These are phyloP conservation scores for Phaenicophaeus curvirostris DNA, from an alignment of 2,797 vertebrate species.

Conservation along the genomic window DNA sequence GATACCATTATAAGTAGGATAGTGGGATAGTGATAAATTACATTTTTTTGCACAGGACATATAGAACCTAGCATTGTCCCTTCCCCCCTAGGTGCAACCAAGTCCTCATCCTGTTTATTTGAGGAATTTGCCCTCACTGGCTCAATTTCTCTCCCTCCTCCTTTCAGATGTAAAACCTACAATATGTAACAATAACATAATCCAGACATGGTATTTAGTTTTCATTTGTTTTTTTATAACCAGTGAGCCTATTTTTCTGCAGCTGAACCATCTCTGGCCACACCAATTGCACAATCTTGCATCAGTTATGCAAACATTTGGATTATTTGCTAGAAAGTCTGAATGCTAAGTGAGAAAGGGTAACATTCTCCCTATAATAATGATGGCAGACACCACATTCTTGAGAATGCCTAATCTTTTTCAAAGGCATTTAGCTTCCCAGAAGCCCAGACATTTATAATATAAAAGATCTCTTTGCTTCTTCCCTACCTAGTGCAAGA, in stretches of 20 bases:
- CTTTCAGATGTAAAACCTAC: neutral
- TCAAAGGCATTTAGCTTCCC: neutral
- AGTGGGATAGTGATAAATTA: neutral
- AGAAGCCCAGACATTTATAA: neutral
- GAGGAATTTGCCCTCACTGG: neutral
- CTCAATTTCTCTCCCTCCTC: neutral
- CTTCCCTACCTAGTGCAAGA: neutral
- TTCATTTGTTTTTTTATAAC: neutral
- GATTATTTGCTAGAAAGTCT: neutral
- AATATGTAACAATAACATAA: neutral
- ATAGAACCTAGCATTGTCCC: neutral
- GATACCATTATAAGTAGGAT: neutral
- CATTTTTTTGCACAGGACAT: accelerated
- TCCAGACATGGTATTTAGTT: neutral
- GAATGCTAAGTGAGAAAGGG: neutral
- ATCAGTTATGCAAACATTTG: neutral
- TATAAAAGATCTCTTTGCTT: neutral
- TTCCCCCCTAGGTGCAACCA: neutral
- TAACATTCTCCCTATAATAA: neutral
- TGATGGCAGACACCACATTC: neutral
- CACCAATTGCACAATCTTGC: neutral
- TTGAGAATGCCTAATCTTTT: neutral
- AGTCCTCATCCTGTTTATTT: neutral
- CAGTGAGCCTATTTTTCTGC: neutral
- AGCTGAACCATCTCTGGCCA: neutral